These are phyloP conservation scores for Cuniculus paca DNA, from an alignment of 2,797 vertebrate genomes.

Conservation along the genomic window DNA sequence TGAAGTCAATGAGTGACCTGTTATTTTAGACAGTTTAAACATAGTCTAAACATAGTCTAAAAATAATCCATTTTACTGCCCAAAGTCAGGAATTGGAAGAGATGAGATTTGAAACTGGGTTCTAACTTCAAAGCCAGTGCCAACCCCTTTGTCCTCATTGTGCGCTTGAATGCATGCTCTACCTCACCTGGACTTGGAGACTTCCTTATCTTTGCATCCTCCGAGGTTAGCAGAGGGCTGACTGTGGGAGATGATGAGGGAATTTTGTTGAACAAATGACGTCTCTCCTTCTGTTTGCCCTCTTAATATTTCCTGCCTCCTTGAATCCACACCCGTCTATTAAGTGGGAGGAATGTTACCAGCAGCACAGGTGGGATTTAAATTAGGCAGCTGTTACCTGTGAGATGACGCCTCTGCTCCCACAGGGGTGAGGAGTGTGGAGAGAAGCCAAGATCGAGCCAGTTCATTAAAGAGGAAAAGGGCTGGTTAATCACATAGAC, in stretches of 20 bases:
- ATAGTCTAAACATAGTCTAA: background rate
- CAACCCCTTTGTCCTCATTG: background rate
- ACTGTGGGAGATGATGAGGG: background rate
- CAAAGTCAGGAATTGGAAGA: background rate
- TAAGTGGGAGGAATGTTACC: conserved; percentile 60
- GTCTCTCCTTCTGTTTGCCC: conserved; percentile 41
- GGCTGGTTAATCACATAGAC: background rate
- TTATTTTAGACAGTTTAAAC: conserved; percentile 53
- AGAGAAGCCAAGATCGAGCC: background rate
- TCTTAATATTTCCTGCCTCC: background rate
- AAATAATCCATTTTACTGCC: background rate
- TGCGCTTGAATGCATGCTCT: background rate
- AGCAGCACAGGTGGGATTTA: conserved; percentile 52
- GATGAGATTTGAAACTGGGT: background rate
- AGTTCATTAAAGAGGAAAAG: background rate
- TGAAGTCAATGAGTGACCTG: background rate
- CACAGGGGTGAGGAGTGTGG: background rate
- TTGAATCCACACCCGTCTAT: conserved; percentile 8
- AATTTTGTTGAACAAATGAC: conserved; percentile 15
- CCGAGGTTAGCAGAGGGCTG: background rate
- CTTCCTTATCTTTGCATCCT: background rate
- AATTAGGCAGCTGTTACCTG: conserved; percentile 55
- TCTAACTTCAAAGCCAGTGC: background rate
- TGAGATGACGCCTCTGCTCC: background rate
- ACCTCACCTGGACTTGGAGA: background rate